phyloP scores from a whole-genome alignment of 2,113 vertebrate genomes.

The Podarcis cretensis region DNA sequence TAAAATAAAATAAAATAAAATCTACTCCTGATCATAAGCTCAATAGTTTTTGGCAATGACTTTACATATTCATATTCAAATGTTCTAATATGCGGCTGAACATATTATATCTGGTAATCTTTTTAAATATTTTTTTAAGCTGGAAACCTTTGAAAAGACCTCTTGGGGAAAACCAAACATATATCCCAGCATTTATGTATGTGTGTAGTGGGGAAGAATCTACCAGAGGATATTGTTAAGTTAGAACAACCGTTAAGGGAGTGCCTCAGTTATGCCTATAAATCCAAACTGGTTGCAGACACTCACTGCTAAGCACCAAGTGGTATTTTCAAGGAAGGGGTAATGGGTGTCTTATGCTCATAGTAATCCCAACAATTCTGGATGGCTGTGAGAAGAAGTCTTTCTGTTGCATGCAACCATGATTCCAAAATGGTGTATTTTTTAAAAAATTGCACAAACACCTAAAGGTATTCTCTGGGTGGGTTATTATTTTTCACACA shows the following conservation, averaged over 20 bases:
- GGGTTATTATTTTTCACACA: not conserved
- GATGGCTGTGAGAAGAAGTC: not conserved
- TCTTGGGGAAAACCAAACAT: not conserved
- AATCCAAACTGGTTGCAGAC: not conserved
- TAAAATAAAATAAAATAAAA: too few relatives aligned
- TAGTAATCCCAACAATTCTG: not conserved
- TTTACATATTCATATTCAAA: not conserved
- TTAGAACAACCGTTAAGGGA: not conserved
- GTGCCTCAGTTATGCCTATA: not conserved
- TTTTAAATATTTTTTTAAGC: not conserved
- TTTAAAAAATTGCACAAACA: not conserved
- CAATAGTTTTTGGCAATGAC: not conserved
- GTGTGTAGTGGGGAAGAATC: not conserved
- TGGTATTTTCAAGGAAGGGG: not conserved
- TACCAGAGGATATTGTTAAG: not conserved
- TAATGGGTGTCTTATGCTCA: not conserved
- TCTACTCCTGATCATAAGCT: not conserved
- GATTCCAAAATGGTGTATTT: not conserved
- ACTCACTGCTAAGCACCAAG: too few relatives aligned
- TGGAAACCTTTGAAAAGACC: not conserved
- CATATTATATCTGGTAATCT: not conserved
- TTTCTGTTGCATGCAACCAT: not conserved
- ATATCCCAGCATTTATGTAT: not conserved
- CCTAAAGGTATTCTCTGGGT: not conserved
- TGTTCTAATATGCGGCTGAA: too few relatives aligned